These are phyloP conservation scores for Gadus macrocephalus DNA, from an alignment of 2,113 vertebrate species.

Conservation along the genomic window DNA sequence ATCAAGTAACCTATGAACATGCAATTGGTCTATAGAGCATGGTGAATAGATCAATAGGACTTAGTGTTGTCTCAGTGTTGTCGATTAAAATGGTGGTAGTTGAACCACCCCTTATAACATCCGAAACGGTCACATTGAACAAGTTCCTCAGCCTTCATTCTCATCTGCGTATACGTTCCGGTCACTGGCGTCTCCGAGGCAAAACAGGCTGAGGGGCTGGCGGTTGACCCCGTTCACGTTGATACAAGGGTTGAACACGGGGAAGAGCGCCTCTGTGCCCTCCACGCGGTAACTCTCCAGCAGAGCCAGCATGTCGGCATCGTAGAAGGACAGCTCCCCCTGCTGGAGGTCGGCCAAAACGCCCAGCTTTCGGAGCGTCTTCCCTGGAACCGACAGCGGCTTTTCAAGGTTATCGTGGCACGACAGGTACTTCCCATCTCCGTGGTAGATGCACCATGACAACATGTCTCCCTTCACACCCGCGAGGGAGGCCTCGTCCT, in stretches of 20 bases:
- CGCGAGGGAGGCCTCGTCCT: conserved; percentile 5
- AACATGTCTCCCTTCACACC: conserved; percentile 37
- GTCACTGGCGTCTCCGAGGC: conserved; percentile 51
- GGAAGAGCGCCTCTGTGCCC: conserved; percentile 49
- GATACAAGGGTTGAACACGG: conserved; percentile 65
- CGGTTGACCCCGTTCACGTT: conserved; percentile 56
- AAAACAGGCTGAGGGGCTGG: conserved; percentile 60
- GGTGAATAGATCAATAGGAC: too few species aligned
- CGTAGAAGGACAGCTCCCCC: conserved; percentile 65
- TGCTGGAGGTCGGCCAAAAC: conserved; percentile 55
- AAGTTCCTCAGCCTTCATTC: not conserved
- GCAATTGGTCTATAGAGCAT: too few species aligned
- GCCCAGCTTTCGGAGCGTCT: conserved; percentile 57
- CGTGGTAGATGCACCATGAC: conserved; percentile 65
- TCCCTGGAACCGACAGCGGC: conserved; percentile 41
- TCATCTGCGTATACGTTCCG: conserved; percentile 19
- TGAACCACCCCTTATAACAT: too few species aligned
- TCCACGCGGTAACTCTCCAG: conserved; percentile 58
- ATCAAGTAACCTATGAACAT: too few species aligned
- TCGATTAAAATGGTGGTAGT: too few species aligned
- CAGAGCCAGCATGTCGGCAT: conserved; percentile 49
- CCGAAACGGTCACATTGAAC: too few species aligned
- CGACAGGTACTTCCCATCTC: conserved; percentile 60
- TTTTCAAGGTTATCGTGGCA: conserved; percentile 63
- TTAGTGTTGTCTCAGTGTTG: too few species aligned